These are phyloP conservation scores for Oplegnathus fasciatus DNA, from an alignment of 2,113 vertebrate species.

Conservation along the genomic window DNA sequence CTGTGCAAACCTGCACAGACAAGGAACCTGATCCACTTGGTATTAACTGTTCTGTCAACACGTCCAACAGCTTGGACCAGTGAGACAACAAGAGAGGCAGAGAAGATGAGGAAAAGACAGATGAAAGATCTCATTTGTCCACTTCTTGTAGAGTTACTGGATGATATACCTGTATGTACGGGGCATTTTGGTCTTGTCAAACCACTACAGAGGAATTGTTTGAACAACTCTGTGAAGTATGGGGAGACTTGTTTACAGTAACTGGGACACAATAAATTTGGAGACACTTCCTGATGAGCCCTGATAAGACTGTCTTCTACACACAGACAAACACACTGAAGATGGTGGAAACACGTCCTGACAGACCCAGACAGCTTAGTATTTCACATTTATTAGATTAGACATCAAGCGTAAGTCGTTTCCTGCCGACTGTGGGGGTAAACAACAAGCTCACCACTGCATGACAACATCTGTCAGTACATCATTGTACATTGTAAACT, in stretches of 20 bases:
- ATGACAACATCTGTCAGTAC: constrained; percentile 47
- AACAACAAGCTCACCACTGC: constrained; percentile 35
- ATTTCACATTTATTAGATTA: constrained; percentile 72
- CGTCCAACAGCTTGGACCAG: background rate
- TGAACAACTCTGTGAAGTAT: background rate
- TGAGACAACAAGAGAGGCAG: background rate
- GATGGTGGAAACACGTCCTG: constrained; percentile 10
- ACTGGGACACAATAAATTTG: constrained; percentile 1
- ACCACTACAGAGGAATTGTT: background rate
- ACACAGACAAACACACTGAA: constrained; percentile 24
- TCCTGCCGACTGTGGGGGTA: constrained; percentile 47
- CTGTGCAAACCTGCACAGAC: background rate
- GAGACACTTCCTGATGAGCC: background rate
- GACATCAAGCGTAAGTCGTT: constrained; percentile 50
- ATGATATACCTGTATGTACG: background rate
- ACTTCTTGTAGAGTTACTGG: background rate
- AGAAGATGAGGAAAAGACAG: background rate
- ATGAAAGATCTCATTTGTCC: constrained; percentile 6
- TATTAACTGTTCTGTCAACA: constrained; percentile 37
- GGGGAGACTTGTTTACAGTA: constrained; percentile 7
- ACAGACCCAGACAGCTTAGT: constrained; percentile 46
- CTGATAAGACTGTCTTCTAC: background rate
- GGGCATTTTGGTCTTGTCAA: background rate
- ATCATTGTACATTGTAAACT: constrained; percentile 29
- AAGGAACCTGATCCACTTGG: constrained; percentile 31